Conservation (phyloP, 2,888 invertebrate species). For the Dromius quadrimaculatus region DNA sequence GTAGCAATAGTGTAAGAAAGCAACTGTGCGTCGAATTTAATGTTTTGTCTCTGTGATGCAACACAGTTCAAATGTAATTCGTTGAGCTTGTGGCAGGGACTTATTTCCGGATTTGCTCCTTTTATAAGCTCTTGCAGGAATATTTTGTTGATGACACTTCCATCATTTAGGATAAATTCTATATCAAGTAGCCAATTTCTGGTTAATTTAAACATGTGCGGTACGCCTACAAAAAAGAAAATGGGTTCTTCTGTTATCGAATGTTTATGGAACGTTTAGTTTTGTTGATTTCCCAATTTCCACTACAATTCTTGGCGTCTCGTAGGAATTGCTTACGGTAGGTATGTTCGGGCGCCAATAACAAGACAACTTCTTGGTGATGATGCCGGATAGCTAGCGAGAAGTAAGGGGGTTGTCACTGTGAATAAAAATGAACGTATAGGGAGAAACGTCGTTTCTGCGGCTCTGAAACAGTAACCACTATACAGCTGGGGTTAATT, state of each 20-base stretch:
- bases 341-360: too few relatives aligned
- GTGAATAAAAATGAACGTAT: too few relatives aligned
- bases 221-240: conserved; percentile 56
- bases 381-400: too few relatives aligned
- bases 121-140: neutral
- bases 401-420: too few relatives aligned
- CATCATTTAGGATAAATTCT: conserved; percentile 53
- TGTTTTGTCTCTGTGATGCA: conserved; percentile 54
- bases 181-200: conserved; percentile 56
- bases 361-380: too few relatives aligned
- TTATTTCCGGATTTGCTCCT: conserved; percentile 42
- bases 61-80: conserved; percentile 53
- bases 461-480: too few relatives aligned
- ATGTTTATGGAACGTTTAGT: too few relatives aligned
- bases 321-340: too few relatives aligned
- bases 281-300: too few relatives aligned
- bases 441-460: too few relatives aligned
- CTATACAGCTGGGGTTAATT: too few relatives aligned
- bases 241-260: conserved; percentile 53
- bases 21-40: conserved; percentile 54
- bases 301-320: too few relatives aligned
- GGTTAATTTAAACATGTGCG: conserved; percentile 55
- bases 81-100: conserved; percentile 51
- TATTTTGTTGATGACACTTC: conserved; percentile 21
- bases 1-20: conserved; percentile 55